A percentile compares a stretch with the other conserved stretches of the same genome.
phyloP scores from a whole-genome alignment of 2,888 invertebrate species.

The Scaptomyza parva region DNA sequence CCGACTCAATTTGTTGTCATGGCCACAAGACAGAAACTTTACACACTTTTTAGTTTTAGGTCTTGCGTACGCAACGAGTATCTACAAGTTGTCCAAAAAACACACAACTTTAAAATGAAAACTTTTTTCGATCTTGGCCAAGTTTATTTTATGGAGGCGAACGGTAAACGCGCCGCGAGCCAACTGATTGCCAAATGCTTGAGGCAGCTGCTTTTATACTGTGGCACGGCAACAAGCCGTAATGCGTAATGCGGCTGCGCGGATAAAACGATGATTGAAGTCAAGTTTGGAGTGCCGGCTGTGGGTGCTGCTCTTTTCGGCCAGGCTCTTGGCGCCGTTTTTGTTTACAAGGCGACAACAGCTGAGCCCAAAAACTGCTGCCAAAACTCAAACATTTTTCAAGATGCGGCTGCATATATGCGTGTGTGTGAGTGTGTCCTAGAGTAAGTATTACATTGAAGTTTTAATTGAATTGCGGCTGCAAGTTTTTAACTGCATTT shows the following conservation, averaged over 20 bases:
- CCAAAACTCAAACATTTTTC: slow-evolving; percentile 25
- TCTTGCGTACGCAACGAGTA: slow-evolving; percentile 15
- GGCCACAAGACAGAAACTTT: slow-evolving; percentile 15
- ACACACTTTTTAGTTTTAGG: slow-evolving; percentile 3
- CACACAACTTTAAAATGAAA: slow-evolving; percentile 1
- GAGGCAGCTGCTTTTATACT: slow-evolving; percentile 63
- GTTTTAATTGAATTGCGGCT: slow-evolving; percentile 79
- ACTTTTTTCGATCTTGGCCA: background rate
- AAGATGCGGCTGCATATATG: slow-evolving; percentile 13
- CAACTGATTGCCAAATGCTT: slow-evolving; percentile 51
- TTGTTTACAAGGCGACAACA: slow-evolving; percentile 76
- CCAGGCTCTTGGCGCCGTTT: slow-evolving; percentile 47
- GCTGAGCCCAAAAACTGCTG: slow-evolving; percentile 46
- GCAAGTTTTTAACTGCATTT: slow-evolving; percentile 78
- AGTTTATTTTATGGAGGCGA: slow-evolving; percentile 1
- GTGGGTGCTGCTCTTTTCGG: slow-evolving; percentile 60
- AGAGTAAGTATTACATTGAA: slow-evolving; percentile 57
- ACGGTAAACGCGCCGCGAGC: slow-evolving; percentile 46
- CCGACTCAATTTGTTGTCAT: slow-evolving; percentile 18
- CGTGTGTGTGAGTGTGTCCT: slow-evolving; percentile 7
- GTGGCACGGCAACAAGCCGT: background rate
- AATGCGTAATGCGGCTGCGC: slow-evolving; percentile 64
- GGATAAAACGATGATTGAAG: slow-evolving; percentile 51
- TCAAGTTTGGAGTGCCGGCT: slow-evolving; percentile 46
- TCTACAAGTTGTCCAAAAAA: slow-evolving; percentile 52